A percentile compares a stretch with the other conserved stretches of the same genome.
Conservation (phyloP, 37 sponge, comb jelly and placozoan genomes). For the Aphrocallistes beatrix region DNA sequence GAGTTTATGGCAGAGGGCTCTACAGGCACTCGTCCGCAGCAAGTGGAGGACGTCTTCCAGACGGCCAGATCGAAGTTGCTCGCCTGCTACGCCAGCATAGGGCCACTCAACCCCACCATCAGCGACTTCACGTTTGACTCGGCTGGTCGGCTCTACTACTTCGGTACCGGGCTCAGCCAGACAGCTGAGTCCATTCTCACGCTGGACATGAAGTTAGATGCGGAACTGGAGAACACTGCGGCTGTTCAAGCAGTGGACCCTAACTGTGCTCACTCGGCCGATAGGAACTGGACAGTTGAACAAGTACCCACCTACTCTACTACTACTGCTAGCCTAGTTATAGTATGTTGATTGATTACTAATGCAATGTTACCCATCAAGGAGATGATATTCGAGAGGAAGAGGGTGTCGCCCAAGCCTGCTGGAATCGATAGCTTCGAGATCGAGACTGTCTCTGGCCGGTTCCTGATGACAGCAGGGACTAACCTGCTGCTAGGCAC, state of each 20-base stretch:
- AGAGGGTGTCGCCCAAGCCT: neutral
- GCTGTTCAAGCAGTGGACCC: neutral
- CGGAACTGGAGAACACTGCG: neutral
- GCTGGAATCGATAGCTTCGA: neutral
- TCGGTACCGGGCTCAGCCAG: neutral
- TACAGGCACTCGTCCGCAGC: no score
- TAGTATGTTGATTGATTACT: neutral
- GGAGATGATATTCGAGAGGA: constrained; percentile 10
- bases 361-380: neutral
- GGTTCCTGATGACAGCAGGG: constrained; percentile 1
- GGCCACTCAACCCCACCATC: neutral
- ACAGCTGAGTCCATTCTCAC: neutral
- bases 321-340: no score
- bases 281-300: neutral
- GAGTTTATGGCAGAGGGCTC: no score
- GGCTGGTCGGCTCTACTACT: neutral
- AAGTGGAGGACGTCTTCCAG: no score
- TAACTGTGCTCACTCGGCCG: neutral
- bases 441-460: neutral
- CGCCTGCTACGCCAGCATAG: neutral
- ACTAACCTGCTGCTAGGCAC: neutral
- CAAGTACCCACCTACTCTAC: neutral
- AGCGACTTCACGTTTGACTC: neutral
- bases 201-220: neutral
- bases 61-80: no score